Conservation (phyloP, 1,140 invertebrate species). For the Elymnias hypermnestra region DNA sequence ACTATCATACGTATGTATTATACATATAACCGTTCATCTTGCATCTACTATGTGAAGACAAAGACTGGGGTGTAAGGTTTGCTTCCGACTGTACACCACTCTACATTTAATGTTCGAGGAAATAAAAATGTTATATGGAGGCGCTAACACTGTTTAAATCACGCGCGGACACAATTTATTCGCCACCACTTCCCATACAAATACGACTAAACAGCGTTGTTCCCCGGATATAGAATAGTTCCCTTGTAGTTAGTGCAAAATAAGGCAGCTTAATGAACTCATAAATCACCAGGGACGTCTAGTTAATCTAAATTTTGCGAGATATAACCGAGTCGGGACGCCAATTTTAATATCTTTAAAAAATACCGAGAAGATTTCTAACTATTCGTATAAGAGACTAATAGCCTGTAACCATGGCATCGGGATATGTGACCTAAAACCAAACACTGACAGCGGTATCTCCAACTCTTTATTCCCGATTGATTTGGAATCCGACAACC, state of each 20-base stretch:
- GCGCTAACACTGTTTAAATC: slow-evolving; percentile 37
- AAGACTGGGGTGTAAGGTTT: too few relatives aligned
- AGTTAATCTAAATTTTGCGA: slow-evolving; percentile 8
- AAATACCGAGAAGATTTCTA: not conserved
- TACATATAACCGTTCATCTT: too few relatives aligned
- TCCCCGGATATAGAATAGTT: not conserved
- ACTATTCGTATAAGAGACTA: too few relatives aligned
- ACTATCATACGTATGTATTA: too few relatives aligned
- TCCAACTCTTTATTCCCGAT: too few relatives aligned
- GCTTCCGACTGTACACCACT: slow-evolving; percentile 16
- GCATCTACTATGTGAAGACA: too few relatives aligned
- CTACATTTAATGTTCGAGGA: slow-evolving; percentile 23
- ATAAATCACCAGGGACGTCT: not conserved
- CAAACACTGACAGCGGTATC: too few relatives aligned
- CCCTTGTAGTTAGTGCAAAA: slow-evolving; percentile 1
- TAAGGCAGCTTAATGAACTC: slow-evolving; percentile 4
- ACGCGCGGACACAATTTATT: slow-evolving; percentile 25
- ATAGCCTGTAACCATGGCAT: too few relatives aligned
- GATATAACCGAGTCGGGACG: not conserved
- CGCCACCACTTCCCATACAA: not conserved
- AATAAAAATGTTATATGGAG: slow-evolving; percentile 34
- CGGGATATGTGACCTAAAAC: too few relatives aligned
- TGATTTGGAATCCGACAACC: too few relatives aligned
- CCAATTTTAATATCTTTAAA: slow-evolving; percentile 7
- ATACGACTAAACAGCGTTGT: slow-evolving; percentile 12